Evolutionary conservation across 1,140 invertebrate species (phyloP).

Genomic region (Scaptodrosophila lebanonensis): DNA sequence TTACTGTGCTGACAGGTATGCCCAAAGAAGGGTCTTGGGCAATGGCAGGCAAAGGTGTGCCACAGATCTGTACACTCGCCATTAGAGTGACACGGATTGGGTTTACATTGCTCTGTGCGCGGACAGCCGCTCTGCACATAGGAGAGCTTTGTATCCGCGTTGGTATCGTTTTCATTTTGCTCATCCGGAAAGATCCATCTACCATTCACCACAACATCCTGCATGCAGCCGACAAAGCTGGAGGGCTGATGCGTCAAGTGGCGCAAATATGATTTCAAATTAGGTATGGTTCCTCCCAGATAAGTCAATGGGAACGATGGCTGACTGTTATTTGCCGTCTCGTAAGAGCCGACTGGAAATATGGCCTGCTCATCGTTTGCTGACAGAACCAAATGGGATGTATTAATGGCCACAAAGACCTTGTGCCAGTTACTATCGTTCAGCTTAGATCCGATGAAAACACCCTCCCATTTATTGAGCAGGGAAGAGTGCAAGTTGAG

Average conservation of each 20-base stretch:
- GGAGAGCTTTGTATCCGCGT: conserved; percentile 69
- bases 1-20: conserved; percentile 91
- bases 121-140: conserved; percentile 85
- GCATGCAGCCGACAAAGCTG: conserved; percentile 92
- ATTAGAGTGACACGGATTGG: conserved; percentile 91
- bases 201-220: conserved; percentile 92
- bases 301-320: conserved; percentile 90
- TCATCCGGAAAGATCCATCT: conserved; percentile 82
- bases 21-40: conserved; percentile 91
- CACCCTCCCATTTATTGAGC: conserved; percentile 92
- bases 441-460: conserved; percentile 88
- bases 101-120: conserved; percentile 87
- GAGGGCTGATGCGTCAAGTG: conserved; percentile 84
- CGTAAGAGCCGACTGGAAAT: conserved; percentile 89
- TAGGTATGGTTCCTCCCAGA: conserved; percentile 84
- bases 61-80: conserved; percentile 93
- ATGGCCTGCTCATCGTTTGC: conserved; percentile 93
- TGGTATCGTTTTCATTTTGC: conserved; percentile 30
- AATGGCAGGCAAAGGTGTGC: conserved; percentile 91
- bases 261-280: conserved; percentile 79
- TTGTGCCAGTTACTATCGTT: conserved; percentile 93
- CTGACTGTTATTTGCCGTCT: conserved; percentile 83
- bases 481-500: conserved; percentile 91
- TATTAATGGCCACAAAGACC: conserved; percentile 90
- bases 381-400: conserved; percentile 88